phyloP scores from a whole-genome alignment of 1,140 invertebrate species.

The Phymastichus coffea region DNA sequence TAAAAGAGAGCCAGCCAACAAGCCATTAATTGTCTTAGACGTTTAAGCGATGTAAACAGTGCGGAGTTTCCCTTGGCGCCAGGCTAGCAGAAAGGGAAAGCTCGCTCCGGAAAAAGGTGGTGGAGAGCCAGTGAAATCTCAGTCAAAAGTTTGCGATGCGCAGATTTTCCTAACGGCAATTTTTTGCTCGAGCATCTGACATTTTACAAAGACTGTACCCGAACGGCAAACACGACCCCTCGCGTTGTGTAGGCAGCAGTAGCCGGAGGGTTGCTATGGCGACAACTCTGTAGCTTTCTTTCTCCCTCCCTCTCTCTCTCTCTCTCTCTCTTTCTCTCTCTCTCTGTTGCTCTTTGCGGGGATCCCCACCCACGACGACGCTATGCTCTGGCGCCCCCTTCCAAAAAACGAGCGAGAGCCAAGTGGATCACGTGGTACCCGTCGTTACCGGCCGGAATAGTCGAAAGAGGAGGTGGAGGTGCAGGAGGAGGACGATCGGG shows the following conservation, averaged over 20 bases:
- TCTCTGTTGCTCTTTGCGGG: slow-evolving; percentile 17
- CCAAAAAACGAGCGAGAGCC: slow-evolving; percentile 48
- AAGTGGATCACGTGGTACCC: slow-evolving; percentile 46
- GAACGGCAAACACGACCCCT: slow-evolving; percentile 42
- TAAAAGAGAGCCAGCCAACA: not conserved
- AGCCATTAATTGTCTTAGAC: slow-evolving; percentile 49
- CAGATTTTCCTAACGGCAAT: slow-evolving; percentile 26
- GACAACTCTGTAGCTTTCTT: slow-evolving; percentile 27
- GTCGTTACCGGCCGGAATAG: slow-evolving; percentile 37
- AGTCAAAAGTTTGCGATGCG: slow-evolving; percentile 40
- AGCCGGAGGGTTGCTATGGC: slow-evolving; percentile 45
- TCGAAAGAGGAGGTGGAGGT: slow-evolving; percentile 33
- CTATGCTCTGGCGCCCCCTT: slow-evolving; percentile 27
- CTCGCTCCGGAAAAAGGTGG: not conserved
- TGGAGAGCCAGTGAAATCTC: slow-evolving; percentile 37
- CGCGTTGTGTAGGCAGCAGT: too few species aligned
- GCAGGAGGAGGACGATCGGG: slow-evolving; percentile 23
- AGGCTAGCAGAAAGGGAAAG: slow-evolving; percentile 50
- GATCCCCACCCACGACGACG: slow-evolving; percentile 23
- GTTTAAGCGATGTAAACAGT: slow-evolving; percentile 48
- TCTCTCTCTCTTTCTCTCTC: not conserved
- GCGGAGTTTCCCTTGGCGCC: not conserved
- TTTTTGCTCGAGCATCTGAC: slow-evolving; percentile 37
- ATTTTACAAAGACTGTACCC: slow-evolving; percentile 51
- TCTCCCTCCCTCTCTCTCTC: not conserved